A percentile compares a stretch with the other conserved stretches of the same genome.
phyloP scores from a whole-genome alignment of 2,113 vertebrate genomes.

The Phyllostomus discolor region DNA sequence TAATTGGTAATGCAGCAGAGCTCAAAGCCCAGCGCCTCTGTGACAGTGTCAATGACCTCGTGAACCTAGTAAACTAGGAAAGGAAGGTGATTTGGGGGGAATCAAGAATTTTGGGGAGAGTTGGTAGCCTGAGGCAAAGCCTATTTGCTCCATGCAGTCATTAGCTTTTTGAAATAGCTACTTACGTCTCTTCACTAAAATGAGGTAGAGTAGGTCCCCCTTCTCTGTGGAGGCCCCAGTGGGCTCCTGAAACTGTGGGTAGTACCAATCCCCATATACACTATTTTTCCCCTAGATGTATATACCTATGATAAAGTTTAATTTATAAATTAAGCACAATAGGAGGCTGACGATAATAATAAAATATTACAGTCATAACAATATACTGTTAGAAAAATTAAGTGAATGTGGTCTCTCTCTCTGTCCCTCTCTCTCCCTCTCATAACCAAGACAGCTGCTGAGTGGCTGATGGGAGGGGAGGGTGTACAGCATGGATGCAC shows the following conservation, averaged over 20 bases:
- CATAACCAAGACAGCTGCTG: background rate
- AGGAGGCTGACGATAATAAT: background rate
- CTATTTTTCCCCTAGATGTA: background rate
- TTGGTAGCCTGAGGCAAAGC: background rate
- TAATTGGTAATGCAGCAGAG: background rate
- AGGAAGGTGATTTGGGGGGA: background rate
- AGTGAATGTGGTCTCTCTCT: background rate
- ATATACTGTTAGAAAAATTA: background rate
- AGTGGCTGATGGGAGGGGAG: background rate
- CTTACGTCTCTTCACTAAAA: background rate
- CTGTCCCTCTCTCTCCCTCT: background rate
- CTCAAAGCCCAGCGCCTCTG: background rate
- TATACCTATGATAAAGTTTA: background rate
- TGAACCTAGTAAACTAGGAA: slow-evolving; percentile 19
- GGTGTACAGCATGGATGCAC: too few relatives aligned
- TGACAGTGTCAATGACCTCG: slow-evolving; percentile 3
- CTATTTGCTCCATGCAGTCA: background rate
- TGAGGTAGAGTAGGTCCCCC: background rate
- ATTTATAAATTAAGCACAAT: background rate
- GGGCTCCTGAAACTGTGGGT: background rate
- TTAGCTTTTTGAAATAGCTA: slow-evolving; percentile 32
- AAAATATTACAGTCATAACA: background rate
- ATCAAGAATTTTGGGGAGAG: background rate
- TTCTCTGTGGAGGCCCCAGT: background rate
- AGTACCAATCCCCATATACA: background rate